phyloP scores from a whole-genome alignment of 2,888 invertebrate genomes.

The Tachina fera region DNA sequence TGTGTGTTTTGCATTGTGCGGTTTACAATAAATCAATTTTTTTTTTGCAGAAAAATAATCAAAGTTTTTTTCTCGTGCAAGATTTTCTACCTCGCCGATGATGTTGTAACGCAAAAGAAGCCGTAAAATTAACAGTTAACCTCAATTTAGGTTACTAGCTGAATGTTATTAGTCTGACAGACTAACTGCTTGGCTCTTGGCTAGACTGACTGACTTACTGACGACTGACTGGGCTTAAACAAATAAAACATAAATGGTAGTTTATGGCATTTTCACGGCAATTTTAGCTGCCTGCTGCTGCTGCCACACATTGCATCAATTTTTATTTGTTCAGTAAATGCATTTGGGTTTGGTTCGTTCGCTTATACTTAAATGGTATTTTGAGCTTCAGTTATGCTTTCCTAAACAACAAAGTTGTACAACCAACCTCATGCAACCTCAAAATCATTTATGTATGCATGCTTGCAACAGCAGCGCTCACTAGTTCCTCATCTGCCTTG shows the following conservation, averaged over 20 bases:
- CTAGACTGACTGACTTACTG: neutral
- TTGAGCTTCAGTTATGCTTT: conserved; percentile 40
- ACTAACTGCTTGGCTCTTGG: conserved; percentile 12
- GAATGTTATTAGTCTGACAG: conserved; percentile 19
- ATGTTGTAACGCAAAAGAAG: conserved; percentile 67
- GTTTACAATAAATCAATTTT: conserved; percentile 55
- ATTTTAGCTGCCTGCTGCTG: neutral
- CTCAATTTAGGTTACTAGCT: conserved; percentile 73
- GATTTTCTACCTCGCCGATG: conserved; percentile 40
- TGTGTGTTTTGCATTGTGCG: conserved; percentile 28
- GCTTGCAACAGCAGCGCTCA: neutral
- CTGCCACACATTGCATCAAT: conserved; percentile 26
- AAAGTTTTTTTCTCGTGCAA: conserved; percentile 27
- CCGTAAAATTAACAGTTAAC: conserved; percentile 74
- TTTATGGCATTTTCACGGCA: conserved; percentile 64
- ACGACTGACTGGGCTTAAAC: conserved; percentile 26
- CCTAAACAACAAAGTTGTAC: neutral
- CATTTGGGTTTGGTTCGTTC: conserved; percentile 10
- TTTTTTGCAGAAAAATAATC: conserved; percentile 24
- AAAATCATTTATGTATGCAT: conserved; percentile 15
- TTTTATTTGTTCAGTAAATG: conserved; percentile 30
- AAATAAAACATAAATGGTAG: conserved; percentile 71
- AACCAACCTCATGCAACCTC: neutral
- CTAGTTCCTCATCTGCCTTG: conserved; percentile 33
- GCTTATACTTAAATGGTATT: neutral